Percentiles rank a stretch among this genome's conserved stretches.
phyloP scores from a whole-genome alignment of 2,888 invertebrate genomes.

The Cyaniris semiargus region DNA sequence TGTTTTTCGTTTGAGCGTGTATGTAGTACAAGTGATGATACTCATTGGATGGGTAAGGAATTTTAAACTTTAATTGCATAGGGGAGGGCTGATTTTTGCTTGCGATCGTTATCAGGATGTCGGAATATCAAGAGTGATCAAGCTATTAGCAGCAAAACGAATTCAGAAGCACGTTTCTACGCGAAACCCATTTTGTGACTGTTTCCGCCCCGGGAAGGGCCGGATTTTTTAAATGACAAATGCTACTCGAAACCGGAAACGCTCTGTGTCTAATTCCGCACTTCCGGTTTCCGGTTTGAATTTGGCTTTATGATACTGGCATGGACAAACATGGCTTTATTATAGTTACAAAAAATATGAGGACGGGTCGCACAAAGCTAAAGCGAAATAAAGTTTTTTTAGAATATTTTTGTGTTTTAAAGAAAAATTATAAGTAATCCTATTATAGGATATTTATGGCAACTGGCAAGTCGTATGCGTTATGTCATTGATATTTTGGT shows the following conservation, averaged over 20 bases:
- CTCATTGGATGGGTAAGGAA: not conserved
- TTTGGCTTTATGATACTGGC: not conserved
- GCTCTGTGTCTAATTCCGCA: slow-evolving; percentile 41
- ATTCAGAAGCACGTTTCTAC: slow-evolving; percentile 68
- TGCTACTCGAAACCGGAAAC: slow-evolving; percentile 11
- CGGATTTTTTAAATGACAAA: not conserved
- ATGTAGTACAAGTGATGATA: slow-evolving; percentile 10
- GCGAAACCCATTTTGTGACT: slow-evolving; percentile 32
- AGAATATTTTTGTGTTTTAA: not conserved
- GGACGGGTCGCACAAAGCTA: not conserved
- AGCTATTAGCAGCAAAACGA: slow-evolving; percentile 62
- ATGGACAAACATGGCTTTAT: not conserved
- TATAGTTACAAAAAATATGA: not conserved
- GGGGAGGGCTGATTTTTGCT: not conserved
- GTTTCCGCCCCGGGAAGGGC: slow-evolving; percentile 10
- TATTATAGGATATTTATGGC: not conserved
- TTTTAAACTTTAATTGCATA: not conserved
- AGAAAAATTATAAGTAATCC: not conserved
- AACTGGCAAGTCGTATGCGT: too few species aligned
- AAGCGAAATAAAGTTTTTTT: not conserved
- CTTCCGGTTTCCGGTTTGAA: slow-evolving; percentile 26
- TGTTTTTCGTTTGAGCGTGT: not conserved
- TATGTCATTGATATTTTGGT: too few species aligned
- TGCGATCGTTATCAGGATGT: not conserved
- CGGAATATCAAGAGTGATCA: slow-evolving; percentile 15